Conservation (phyloP, 2,113 vertebrate genomes). For the Hipposideros armiger region DNA sequence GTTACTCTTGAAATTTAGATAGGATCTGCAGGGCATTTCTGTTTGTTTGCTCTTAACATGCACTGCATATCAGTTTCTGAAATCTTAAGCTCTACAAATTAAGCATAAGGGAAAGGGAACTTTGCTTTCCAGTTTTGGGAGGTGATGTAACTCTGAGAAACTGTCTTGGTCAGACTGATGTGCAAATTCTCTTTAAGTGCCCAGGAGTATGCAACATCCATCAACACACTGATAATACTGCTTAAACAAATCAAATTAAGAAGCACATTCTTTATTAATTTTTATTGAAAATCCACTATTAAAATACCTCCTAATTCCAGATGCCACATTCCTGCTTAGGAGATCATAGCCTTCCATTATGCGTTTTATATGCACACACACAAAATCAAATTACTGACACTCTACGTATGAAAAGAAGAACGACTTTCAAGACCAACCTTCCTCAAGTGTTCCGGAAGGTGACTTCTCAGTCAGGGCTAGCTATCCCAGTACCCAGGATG, state of each 20-base stretch:
- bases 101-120: not conserved
- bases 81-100: not conserved
- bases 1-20: not conserved
- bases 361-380: not conserved
- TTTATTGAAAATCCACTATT: constrained; percentile 21
- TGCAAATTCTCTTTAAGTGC: constrained; percentile 28
- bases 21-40: not conserved
- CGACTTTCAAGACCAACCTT: not conserved
- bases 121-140: constrained; percentile 25
- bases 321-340: not conserved
- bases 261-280: not conserved
- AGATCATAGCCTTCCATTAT: not conserved
- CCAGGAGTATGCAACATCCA: not conserved
- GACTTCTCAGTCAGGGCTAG: not conserved
- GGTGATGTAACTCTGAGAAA: constrained; percentile 6
- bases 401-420: not conserved
- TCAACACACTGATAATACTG: not conserved
- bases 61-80: constrained; percentile 25
- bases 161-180: not conserved
- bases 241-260: constrained; percentile 23
- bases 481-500: not conserved
- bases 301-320: not conserved
- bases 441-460: not conserved
- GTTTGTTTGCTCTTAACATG: not conserved
- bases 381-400: not conserved